Evolutionary conservation across 2,888 invertebrate species (phyloP).

Genomic region (Sminthurinus aureus): DNA sequence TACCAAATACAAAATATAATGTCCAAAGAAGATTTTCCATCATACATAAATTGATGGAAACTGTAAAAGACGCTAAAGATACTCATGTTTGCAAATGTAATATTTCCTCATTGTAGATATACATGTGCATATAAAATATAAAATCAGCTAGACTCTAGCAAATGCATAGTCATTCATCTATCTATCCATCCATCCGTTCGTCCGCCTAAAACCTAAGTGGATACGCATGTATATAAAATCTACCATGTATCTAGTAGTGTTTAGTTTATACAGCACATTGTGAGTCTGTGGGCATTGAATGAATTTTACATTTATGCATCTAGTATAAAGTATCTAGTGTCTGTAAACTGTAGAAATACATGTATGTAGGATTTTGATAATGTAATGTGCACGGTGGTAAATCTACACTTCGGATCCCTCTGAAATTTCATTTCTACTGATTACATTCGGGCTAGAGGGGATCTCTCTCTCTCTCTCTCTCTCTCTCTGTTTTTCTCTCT

Average conservation of each 20-base stretch:
- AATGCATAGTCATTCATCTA: constrained; percentile 48
- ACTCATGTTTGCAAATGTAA: constrained; percentile 37
- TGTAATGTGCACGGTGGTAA: constrained; percentile 50
- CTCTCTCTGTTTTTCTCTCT: constrained; percentile 33
- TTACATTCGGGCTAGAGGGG: constrained; percentile 57
- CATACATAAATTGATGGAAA: not conserved
- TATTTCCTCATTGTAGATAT: too few species aligned
- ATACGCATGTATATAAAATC: constrained; percentile 47
- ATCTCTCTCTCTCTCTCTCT: constrained; percentile 39
- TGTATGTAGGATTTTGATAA: constrained; percentile 40
- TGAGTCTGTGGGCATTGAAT: not conserved
- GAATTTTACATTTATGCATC: too few species aligned
- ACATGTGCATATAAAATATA: too few species aligned
- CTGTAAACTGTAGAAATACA: not conserved
- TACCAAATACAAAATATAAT: too few species aligned
- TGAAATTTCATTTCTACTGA: constrained; percentile 59
- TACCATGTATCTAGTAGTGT: too few species aligned
- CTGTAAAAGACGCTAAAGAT: not conserved
- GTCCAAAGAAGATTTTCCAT: not conserved
- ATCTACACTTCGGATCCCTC: constrained; percentile 44
- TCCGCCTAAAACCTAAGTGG: too few species aligned
- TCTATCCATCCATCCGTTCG: constrained; percentile 51
- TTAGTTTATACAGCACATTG: not conserved
- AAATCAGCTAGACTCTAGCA: constrained; percentile 27
- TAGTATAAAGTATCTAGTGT: not conserved